Evolutionary conservation across 2,113 vertebrate genomes (phyloP).

Genomic region (Sula dactylatra): DNA sequence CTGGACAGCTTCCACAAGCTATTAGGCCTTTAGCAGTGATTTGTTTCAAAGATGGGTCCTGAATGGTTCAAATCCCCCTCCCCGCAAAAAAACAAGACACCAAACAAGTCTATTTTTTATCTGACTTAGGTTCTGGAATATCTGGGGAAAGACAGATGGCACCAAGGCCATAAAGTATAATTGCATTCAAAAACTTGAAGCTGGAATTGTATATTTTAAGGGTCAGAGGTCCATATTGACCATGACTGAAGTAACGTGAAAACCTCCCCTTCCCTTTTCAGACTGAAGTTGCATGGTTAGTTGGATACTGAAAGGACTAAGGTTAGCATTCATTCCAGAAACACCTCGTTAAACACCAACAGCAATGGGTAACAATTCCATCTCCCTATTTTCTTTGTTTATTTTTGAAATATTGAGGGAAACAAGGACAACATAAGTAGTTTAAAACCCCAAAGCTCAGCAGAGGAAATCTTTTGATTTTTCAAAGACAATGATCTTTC

Average conservation of each 20-base stretch:
- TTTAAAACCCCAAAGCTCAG: accelerated
- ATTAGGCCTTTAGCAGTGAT: neutral
- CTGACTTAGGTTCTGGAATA: neutral
- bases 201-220: neutral
- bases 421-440: neutral
- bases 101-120: neutral
- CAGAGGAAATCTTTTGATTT: neutral
- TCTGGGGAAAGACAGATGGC: neutral
- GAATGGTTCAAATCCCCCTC: neutral
- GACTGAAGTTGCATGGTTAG: neutral
- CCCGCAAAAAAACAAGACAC: accelerated
- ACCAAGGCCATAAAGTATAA: neutral
- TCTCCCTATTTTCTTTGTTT: neutral
- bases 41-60: neutral
- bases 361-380: neutral
- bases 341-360: neutral
- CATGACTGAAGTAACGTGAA: neutral
- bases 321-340: neutral
- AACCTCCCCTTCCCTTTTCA: neutral
- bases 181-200: neutral
- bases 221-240: neutral
- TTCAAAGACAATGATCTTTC: neutral
- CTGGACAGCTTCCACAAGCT: neutral
- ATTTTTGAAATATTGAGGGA: neutral
- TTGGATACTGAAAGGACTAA: neutral